Evolutionary conservation across 2,113 vertebrate species (phyloP), one percentile per base, ranked within the genome.

Genomic region (Pelvicachromis taeniatus): DNA sequence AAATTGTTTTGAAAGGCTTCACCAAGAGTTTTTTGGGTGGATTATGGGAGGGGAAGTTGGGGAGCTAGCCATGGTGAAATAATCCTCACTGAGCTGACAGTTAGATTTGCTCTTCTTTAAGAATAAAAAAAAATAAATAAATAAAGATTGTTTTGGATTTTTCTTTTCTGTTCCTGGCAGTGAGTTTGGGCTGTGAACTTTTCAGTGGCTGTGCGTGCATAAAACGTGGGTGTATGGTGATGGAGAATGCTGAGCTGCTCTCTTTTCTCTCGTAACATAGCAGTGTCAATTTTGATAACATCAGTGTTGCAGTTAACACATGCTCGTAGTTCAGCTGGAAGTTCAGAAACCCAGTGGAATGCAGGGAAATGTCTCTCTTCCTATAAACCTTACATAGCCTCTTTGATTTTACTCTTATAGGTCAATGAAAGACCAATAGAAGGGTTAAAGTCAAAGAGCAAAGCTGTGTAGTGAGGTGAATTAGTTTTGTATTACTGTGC

Each of bases 1-100:
- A 97, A 98, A 98, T 97, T 97, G 97, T 99, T 99, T 97, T 98
- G 98, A 98, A 97, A 97, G 97, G 97, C 96, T 97, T 97, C 96
- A 96, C 96, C 95, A 95, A 90, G 95, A 97, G 96, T 97, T 97
- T 97, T 97, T 97, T 94, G 95, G 95, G 96, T 84, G 91, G 92
- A 97, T 98, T 98, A 97, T 93, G 96, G 93, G 45, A 94, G 93
- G 92, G 92, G 94, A 95, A 96, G 94, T 94, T 85, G 88, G 92
- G 91, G 91, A 94, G 94, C 96, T 89, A 89, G 89, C 48, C 52
- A 94, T 96, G 92, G 94, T 94, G 85, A 87, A 95, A 93, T 95
- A 95, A 95, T 95, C 93, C 93, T 88, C 82, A 59, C 87, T 87
- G 89, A 94, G 92, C 89, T 95, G 93, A 95, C 94, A 94, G 92